A percentile compares a stretch with the other conserved stretches of the same genome.
These are phyloP conservation scores for Pherbina coryleti DNA, from an alignment of 2,888 invertebrate species.

Conservation along the genomic window DNA sequence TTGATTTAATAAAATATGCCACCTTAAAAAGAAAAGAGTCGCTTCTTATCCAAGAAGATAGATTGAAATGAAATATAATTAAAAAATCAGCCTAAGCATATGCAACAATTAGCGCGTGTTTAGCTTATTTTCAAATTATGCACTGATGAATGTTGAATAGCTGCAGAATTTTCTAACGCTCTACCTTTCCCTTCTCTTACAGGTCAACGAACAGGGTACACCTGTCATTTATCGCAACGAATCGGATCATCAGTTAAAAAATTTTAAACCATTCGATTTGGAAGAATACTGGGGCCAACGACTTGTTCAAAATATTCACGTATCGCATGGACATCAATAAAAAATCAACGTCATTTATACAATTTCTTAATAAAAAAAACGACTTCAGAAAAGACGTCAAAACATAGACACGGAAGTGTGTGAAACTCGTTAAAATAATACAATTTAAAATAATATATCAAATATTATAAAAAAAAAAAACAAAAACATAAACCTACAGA, in stretches of 20 bases:
- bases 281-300: constrained; percentile 83
- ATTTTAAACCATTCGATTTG: constrained; percentile 84
- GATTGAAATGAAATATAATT: too few species aligned
- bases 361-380: constrained; percentile 36
- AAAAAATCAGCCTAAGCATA: too few species aligned
- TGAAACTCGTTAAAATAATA: constrained; percentile 16
- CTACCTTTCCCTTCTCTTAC: not conserved
- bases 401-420: constrained; percentile 36
- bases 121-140: too few species aligned
- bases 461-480: constrained; percentile 38
- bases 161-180: too few species aligned
- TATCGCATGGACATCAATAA: constrained; percentile 62
- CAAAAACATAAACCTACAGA: constrained; percentile 37
- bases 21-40: too few species aligned
- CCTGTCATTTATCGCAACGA: constrained; percentile 65
- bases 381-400: constrained; percentile 31
- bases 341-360: constrained; percentile 39
- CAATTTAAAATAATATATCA: constrained; percentile 27
- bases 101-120: not conserved
- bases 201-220: constrained; percentile 74
- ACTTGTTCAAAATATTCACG: constrained; percentile 75
- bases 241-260: constrained; percentile 74
- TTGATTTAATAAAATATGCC: too few species aligned
- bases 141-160: too few species aligned
- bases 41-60: too few species aligned